Base-by-base conservation (phyloP, 2,113 vertebrate species). In the Hassar affinis region DNA sequence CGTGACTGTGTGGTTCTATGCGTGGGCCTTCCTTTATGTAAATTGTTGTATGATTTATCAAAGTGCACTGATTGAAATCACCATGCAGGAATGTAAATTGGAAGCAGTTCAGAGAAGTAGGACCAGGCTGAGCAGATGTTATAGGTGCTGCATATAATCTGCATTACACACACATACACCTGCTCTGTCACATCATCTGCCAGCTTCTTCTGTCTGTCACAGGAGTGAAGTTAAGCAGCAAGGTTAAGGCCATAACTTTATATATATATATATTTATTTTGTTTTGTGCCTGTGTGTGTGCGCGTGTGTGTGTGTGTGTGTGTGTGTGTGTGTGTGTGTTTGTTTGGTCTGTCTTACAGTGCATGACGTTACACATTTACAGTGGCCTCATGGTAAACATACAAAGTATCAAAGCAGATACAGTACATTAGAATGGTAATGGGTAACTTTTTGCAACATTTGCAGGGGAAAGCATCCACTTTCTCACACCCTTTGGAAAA, bases 51-150 rank as follows among this genome's bases (percentile, higher is more conserved):
- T 87, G 85, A 85, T 89, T 91, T 89, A 91, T 91, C 89, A 85
- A 90, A 92, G 91, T 87, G 86, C 66, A 86, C 86, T 85, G 89
- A 91, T 92, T 88, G 83, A 88, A 91, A 91, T 91, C 91, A 90
- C 87, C 66, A 86, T 83, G 87, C 86, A 84, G 81, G 89, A 91
- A 92, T 92, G 90, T 90, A 91, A 91, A 91, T 91, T 91, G 91
- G 87, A 91, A 91, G 85, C 91, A 92, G 89, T 90, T 87, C 87
- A 88, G 89, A 89, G 57, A 78, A 72, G 52, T 47, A 25, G 27
- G 80, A 76, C 61, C 66, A 59, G 81, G 81, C 87, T 64, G 84
- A 88, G 81, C 87, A 88, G 87, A 88, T 88, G 87, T 88, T 84
- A 88, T 88, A 88, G 84, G 79, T 81, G 82, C 78, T 69, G 79